A percentile compares a stretch with the other conserved stretches of the same genome.
Conservation (phyloP, 2,888 invertebrate genomes). For the Adineta ricciae region DNA sequence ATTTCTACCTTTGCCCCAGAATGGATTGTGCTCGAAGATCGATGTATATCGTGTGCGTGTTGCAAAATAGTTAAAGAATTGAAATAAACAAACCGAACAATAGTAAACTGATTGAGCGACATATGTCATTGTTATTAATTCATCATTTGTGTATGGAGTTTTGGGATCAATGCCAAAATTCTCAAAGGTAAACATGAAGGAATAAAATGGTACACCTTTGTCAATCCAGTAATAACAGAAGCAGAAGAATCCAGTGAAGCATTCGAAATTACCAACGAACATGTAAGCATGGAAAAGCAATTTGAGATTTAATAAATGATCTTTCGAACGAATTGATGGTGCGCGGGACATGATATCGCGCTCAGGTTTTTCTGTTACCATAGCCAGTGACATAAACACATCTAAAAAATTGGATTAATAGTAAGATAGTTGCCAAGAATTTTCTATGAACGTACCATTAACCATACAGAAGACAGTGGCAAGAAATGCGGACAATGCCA, state of each 20-base stretch:
- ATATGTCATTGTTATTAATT: background rate
- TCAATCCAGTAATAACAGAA: background rate
- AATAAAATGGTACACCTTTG: background rate
- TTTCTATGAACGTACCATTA: background rate
- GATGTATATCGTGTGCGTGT: background rate
- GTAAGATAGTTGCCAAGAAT: too few species aligned
- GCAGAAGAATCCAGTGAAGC: background rate
- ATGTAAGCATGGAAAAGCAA: background rate
- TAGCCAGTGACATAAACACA: background rate
- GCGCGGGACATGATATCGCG: background rate
- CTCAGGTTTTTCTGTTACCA: background rate
- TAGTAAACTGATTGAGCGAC: background rate
- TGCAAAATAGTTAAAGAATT: background rate
- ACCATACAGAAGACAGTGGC: too few species aligned
- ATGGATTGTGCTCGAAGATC: background rate
- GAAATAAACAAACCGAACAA: background rate
- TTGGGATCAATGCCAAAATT: background rate
- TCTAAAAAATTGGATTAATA: background rate
- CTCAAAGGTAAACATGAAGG: background rate
- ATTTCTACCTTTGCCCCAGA: background rate
- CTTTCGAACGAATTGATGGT: background rate
- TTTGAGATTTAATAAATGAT: background rate
- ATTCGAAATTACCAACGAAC: background rate
- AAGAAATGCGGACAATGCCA: conserved; percentile 24
- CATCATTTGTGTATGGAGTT: background rate